Conservation (phyloP, 2,888 invertebrate genomes). For the Therioaphis trifolii region DNA sequence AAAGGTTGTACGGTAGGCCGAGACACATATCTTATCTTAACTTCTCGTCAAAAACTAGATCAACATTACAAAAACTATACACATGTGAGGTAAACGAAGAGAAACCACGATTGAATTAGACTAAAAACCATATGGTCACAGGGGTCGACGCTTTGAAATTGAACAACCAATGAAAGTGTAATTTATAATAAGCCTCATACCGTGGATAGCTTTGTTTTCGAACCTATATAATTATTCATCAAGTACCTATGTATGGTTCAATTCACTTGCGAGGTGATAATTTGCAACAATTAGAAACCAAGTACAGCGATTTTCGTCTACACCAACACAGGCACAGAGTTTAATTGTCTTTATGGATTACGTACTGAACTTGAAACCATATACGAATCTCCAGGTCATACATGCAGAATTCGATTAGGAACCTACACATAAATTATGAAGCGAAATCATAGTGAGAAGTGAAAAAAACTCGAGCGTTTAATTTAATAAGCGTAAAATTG, state of each 20-base stretch:
- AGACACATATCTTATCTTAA: too few relatives aligned
- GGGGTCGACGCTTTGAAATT: slow-evolving; percentile 8
- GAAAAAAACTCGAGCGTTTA: slow-evolving; percentile 39
- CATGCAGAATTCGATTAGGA: neutral
- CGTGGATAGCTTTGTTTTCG: neutral
- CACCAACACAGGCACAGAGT: neutral
- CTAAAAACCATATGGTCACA: slow-evolving; percentile 32
- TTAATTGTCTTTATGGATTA: slow-evolving; percentile 44
- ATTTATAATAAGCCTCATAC: neutral
- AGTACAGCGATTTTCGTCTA: neutral
- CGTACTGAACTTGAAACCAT: neutral
- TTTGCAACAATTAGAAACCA: slow-evolving; percentile 28
- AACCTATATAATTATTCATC: neutral
- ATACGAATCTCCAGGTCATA: neutral
- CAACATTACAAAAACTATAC: neutral
- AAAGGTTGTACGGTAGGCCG: too few relatives aligned
- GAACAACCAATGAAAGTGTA: slow-evolving; percentile 16
- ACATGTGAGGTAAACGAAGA: neutral
- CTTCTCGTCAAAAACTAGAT: neutral
- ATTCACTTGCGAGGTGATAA: neutral
- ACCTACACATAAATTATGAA: neutral
- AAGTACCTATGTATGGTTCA: neutral
- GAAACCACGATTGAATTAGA: slow-evolving; percentile 7
- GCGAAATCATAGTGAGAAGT: neutral
- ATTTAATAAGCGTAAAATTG: slow-evolving; percentile 60